Evolutionary conservation across 2,113 vertebrate genomes (phyloP), one percentile per base, ranked within the genome.

Genomic region (Oenanthe melanoleuca): DNA sequence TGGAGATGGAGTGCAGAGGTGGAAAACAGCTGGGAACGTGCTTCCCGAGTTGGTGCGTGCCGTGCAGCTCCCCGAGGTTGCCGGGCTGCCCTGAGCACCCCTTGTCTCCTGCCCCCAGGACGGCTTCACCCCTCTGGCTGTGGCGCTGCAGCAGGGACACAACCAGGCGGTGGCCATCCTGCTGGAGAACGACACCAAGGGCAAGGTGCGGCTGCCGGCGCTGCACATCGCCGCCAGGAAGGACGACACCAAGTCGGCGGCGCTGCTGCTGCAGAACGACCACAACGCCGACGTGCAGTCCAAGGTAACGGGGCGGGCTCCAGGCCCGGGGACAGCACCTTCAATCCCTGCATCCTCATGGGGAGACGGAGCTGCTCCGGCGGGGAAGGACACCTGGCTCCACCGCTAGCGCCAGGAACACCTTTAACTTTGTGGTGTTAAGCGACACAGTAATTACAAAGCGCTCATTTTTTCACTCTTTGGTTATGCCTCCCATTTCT

Each of bases 281-380:
- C 99, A 99, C 96, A 99, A 99, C 1, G 99, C 99, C 0, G 99
- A 99, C 1, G 99, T 99, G 53, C 99, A 99, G 96, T 99, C 99
- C 40, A 99, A 99, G 99, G 99, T 99, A 98, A 70, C 93, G 14
- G 23, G 40, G 49, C 8, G 3, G 45, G 45, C 79, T 11, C 2
- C 5, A 24, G n/a, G 71, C 81, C 44, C 5, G 1, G 12, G 67
- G 78, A n/a, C 86, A 15, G 13, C 71, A 24, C 57, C 33, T n/a
- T 26, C 8, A 5, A 33, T 56, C 60, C 64, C 78, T 44, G 38
- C 33, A 2, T 49, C 66, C 40, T 63, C 8, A 63, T 0, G 57
- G 78, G 67, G 57, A 63, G 89, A 75, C 34, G 33, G 57, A 29
- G 4, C 50, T 67, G 88, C 75, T 45, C 79, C 33, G 31, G 45